These are phyloP conservation scores for Myripristis jacobus DNA, from an alignment of 2,797 vertebrate species.

Conservation along the genomic window DNA sequence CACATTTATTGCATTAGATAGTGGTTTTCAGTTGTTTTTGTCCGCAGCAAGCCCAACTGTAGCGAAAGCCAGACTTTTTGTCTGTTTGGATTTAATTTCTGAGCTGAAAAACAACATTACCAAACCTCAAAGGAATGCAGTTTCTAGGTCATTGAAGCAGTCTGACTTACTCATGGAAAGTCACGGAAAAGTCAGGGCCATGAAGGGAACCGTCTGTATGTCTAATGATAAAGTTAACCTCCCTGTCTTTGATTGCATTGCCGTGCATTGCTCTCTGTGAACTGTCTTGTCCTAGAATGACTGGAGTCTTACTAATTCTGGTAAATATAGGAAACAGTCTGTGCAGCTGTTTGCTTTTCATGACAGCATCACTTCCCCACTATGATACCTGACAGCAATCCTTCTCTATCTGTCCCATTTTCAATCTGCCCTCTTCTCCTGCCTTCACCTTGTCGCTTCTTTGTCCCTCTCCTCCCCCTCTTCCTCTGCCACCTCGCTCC, in stretches of 20 bases:
- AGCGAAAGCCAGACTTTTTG: no score
- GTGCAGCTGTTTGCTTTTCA: constrained; percentile 11
- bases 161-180: no score
- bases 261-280: not conserved
- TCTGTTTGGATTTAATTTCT: no score
- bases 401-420: not conserved
- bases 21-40: not conserved
- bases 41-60: no score
- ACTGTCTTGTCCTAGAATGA: no score
- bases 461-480: not conserved
- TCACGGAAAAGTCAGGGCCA: no score
- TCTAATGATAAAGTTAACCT: no score
- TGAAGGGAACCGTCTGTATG: no score
- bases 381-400: constrained; percentile 40
- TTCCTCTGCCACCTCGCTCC: not conserved
- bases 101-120: no score
- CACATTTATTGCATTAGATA: not conserved
- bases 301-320: not conserved
- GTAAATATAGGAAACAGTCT: constrained; percentile 24
- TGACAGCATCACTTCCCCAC: constrained; percentile 28
- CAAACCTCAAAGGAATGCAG: no score
- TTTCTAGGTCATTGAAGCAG: no score
- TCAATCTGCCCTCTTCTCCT: not conserved
- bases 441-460: constrained; percentile 36
- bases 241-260: no score